These are phyloP conservation scores for Podotricha telesiphe DNA, from an alignment of 2,888 invertebrate genomes.

Conservation along the genomic window DNA sequence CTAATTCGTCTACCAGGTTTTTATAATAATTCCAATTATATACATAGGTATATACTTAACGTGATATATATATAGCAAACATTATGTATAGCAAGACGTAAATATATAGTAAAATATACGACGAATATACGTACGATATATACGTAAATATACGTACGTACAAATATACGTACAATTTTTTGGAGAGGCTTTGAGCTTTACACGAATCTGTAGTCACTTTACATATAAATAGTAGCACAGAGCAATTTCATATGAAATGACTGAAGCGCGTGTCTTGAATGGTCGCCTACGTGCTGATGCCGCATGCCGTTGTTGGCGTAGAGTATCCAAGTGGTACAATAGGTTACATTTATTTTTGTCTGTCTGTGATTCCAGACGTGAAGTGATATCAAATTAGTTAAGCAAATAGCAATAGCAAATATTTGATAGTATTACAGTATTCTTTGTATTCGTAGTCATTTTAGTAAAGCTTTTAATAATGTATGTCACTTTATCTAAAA, in stretches of 20 bases:
- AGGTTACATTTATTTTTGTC: slow-evolving; percentile 75
- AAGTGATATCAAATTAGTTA: slow-evolving; percentile 8
- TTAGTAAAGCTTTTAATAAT: too few species aligned
- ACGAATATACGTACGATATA: too few species aligned
- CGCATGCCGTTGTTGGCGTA: slow-evolving; percentile 36
- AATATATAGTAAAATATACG: too few species aligned
- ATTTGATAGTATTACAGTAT: background rate
- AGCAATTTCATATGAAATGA: slow-evolving; percentile 30
- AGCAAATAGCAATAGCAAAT: background rate
- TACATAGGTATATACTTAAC: too few species aligned
- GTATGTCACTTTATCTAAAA: too few species aligned
- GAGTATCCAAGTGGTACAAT: slow-evolving; percentile 53
- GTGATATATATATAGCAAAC: too few species aligned
- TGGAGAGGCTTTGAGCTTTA: background rate
- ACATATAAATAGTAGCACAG: slow-evolving; percentile 30
- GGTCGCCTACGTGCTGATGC: slow-evolving; percentile 47
- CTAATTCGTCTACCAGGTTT: too few species aligned
- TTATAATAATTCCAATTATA: too few species aligned
- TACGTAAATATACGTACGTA: too few species aligned
- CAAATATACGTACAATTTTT: background rate
- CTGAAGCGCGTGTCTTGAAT: slow-evolving; percentile 42
- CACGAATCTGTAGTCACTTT: slow-evolving; percentile 3
- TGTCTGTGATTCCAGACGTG: slow-evolving; percentile 64
- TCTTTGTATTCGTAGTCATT: too few species aligned
- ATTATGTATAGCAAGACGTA: too few species aligned